These are phyloP conservation scores for Pterostichus niger DNA, from an alignment of 2,888 invertebrate genomes.

Conservation along the genomic window DNA sequence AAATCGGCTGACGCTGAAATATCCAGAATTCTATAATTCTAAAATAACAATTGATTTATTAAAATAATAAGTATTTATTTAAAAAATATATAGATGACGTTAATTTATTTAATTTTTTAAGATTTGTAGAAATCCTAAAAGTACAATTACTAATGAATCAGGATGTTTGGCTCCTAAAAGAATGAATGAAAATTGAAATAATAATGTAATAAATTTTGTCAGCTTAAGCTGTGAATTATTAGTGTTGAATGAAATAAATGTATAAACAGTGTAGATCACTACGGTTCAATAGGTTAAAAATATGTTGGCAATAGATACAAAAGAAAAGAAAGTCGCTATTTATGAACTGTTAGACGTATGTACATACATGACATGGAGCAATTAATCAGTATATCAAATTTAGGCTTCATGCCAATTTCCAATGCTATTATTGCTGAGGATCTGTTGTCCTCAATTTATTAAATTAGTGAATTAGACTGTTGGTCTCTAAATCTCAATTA, in stretches of 20 bases:
- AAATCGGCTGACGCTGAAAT: too few species aligned
- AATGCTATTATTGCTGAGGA: slow-evolving; percentile 49
- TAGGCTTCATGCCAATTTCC: slow-evolving; percentile 41
- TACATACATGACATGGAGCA: slow-evolving; percentile 49
- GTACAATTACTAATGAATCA: background rate
- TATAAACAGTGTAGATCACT: slow-evolving; percentile 39
- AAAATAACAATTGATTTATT: too few species aligned
- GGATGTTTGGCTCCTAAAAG: background rate
- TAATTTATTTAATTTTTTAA: too few species aligned
- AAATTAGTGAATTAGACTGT: slow-evolving; percentile 17
- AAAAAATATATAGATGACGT: too few species aligned
- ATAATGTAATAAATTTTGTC: slow-evolving; percentile 5
- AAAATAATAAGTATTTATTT: too few species aligned
- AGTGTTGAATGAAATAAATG: slow-evolving; percentile 38
- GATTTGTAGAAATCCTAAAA: too few species aligned
- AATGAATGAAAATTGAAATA: slow-evolving; percentile 19
- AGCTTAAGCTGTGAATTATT: slow-evolving; percentile 9
- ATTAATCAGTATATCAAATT: slow-evolving; percentile 56
- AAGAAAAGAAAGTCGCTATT: slow-evolving; percentile 49
- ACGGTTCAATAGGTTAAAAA: slow-evolving; percentile 39
- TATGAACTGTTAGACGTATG: slow-evolving; percentile 55
- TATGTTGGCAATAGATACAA: slow-evolving; percentile 16
- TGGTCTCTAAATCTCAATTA: slow-evolving; percentile 29
- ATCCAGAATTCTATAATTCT: too few species aligned
- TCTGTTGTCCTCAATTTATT: slow-evolving; percentile 45